Evolutionary conservation across 2,113 vertebrate genomes (phyloP).

Genomic region (Rhabdornis inornatus): DNA sequence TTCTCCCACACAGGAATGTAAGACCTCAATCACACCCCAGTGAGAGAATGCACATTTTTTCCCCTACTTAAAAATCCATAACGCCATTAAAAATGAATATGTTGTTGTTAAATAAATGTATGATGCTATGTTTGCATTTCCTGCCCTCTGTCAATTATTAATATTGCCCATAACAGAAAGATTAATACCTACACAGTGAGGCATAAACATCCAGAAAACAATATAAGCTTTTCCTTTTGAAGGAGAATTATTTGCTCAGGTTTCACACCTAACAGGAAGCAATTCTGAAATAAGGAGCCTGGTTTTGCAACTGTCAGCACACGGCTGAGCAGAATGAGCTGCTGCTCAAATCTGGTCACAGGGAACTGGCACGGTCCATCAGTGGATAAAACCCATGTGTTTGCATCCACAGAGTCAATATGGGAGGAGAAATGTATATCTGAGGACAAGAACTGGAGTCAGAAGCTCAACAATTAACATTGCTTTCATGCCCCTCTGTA

Average conservation of each 20-base stretch:
- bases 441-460: conserved; percentile 13
- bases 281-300: neutral
- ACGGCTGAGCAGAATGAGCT: neutral
- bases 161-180: conserved; percentile 17
- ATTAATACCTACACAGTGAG: neutral
- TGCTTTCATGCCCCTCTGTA: conserved; percentile 55
- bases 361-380: neutral
- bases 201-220: neutral
- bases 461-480: conserved; percentile 66
- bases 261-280: conserved; percentile 44
- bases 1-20: conserved; percentile 17
- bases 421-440: neutral
- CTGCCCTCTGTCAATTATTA: conserved; percentile 44
- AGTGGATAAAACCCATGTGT: neutral
- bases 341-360: neutral
- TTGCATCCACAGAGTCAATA: neutral
- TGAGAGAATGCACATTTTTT: neutral
- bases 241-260: neutral
- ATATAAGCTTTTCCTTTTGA: neutral
- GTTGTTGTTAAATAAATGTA: conserved; percentile 36
- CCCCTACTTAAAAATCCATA: conserved; percentile 32
- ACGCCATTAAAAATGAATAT: conserved; percentile 49
- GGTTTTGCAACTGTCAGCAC: neutral
- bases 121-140: conserved; percentile 25
- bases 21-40: conserved; percentile 5